Base-by-base conservation (phyloP, 92 coral and sea anemone species). In the Phenganax subtilis region DNA sequence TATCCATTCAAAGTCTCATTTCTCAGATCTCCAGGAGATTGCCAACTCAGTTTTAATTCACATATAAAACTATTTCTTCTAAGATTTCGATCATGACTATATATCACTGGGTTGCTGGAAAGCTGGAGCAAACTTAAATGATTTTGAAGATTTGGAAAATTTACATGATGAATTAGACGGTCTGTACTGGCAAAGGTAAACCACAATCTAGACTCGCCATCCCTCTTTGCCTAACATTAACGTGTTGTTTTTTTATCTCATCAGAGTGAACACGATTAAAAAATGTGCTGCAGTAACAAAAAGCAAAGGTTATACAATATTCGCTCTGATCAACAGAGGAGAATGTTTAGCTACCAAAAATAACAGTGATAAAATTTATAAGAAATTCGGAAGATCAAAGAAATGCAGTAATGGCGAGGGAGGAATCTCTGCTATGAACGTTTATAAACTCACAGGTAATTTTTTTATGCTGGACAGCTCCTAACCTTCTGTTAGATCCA, bases 151-250 rank as follows among this genome's bases (percentile, higher is more conserved):
- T 68, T 81, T 94, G 55, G 98, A 94, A 67, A 87, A 85, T 27
- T 77, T 73, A 54, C 92, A 94, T 68, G 90, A 84, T 54, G 97
- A 90, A 12, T 80, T 94, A 15, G 98, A 94, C 51, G 97, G 98
- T 28, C 37, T 89, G 17, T 94, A 88, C 81, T 94, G 98, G 98
- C 91, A 94, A 75, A 94, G 98, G 98, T 25, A 80, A 0, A n/a
- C 11, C 11, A 72, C 20, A 16, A 12, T 30, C 73, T 53, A 80
- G 25, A 31, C 16, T 27, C 15, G 64, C 31, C 25, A 72, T 11
- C 25, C 60, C 14, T 57, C n/a, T 55, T 55, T 55, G 8, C 52
- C 10, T 54, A 51, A 12, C 28, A 2, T 65, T 65, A 27, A 9
- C 27, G 10, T 17, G 10, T 65, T 65, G 2, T 37, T 16, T 25